phyloP scores from a whole-genome alignment of 2,888 invertebrate genomes.

The Gastracanthus pulcherrimus region DNA sequence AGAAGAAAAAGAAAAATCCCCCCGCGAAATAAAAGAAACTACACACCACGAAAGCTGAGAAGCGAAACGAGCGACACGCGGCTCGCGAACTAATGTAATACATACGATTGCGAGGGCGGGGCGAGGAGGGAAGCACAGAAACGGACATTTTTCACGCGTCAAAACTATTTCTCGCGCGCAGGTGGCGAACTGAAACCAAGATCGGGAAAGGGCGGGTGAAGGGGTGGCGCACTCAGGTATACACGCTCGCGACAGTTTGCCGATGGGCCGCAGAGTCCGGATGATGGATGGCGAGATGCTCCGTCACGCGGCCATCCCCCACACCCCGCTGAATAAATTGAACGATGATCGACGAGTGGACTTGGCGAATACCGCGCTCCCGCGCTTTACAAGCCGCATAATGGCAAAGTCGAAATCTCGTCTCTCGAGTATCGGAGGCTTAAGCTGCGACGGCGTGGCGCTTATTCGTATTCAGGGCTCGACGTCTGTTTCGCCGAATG shows the following conservation, averaged over 20 bases:
- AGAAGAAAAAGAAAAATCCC: not conserved
- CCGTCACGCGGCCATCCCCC: conserved; percentile 34
- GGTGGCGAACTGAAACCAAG: not conserved
- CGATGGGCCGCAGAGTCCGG: conserved; percentile 58
- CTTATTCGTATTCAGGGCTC: not conserved
- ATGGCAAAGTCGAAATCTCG: conserved; percentile 12
- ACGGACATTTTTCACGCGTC: conserved; percentile 62
- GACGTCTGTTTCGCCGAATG: not conserved
- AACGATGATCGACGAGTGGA: conserved; percentile 65
- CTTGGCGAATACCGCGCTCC: not conserved
- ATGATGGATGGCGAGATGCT: conserved; percentile 33
- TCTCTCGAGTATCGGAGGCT: too few relatives aligned
- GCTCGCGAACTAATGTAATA: conserved; percentile 3
- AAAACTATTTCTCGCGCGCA: conserved; percentile 61
- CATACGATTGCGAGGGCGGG: not conserved
- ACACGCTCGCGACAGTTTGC: conserved; percentile 59
- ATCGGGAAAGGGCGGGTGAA: not conserved
- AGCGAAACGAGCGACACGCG: not conserved
- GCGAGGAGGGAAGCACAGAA: not conserved
- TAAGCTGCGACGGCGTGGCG: not conserved
- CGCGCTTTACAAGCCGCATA: not conserved
- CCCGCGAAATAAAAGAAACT: not conserved
- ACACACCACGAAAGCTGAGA: not conserved
- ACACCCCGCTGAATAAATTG: conserved; percentile 62
- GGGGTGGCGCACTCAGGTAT: conserved; percentile 49